A percentile compares a stretch with the other conserved stretches of the same genome.
phyloP scores from a whole-genome alignment of 2,797 vertebrate species.

The Cossypha polioptera region DNA sequence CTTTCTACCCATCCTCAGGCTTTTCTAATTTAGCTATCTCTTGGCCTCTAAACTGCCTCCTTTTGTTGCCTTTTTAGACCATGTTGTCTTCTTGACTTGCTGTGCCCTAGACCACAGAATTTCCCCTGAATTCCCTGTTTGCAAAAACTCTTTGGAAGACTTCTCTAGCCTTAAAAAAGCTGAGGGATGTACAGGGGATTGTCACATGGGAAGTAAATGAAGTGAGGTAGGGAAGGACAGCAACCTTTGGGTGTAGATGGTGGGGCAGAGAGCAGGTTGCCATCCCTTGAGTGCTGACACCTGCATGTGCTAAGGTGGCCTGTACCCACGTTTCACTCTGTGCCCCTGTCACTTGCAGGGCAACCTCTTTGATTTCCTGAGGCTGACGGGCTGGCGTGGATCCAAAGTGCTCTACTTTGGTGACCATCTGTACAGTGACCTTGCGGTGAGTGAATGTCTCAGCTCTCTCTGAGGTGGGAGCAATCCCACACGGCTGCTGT shows the following conservation, averaged over 20 bases:
- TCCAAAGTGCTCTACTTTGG: slow-evolving; percentile 82
- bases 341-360: slow-evolving; percentile 65
- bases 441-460: slow-evolving; percentile 73
- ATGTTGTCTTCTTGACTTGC: neutral
- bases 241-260: neutral
- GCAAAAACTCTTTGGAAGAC: neutral
- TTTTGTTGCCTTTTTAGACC: neutral
- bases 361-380: slow-evolving; percentile 81
- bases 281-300: neutral
- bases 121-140: neutral
- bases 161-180: neutral
- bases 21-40: neutral
- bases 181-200: neutral
- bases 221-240: neutral
- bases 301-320: neutral
- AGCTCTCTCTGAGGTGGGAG: neutral
- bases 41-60: neutral
- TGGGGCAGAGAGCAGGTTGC: neutral
- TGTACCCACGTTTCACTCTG: neutral
- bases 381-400: slow-evolving; percentile 81
- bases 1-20: neutral
- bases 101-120: neutral
- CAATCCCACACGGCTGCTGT: neutral
- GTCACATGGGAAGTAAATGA: neutral
- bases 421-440: slow-evolving; percentile 83